Evolutionary conservation across 2,888 invertebrate species (phyloP).

Genomic region (Lithodes maja): DNA sequence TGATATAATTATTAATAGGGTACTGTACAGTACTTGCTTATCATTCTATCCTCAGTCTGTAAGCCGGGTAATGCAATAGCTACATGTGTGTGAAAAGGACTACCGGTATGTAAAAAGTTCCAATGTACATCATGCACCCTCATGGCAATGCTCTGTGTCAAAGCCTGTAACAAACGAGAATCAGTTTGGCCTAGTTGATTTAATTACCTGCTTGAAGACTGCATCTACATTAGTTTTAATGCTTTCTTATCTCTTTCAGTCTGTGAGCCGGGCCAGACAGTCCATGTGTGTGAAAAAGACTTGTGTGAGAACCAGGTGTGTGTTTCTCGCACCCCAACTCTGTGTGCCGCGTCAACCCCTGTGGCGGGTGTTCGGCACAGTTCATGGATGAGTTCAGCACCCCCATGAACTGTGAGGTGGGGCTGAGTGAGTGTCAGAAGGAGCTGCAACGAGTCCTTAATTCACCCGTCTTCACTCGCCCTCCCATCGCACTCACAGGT

Average conservation of each 20-base stretch:
- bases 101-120: too few species aligned
- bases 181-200: too few species aligned
- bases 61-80: too few species aligned
- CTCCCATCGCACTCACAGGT: constrained; percentile 50
- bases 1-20: too few species aligned
- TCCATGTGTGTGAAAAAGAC: constrained; percentile 73
- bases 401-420: constrained; percentile 73
- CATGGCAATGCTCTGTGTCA: too few species aligned
- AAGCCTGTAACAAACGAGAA: too few species aligned
- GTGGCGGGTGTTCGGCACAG: constrained; percentile 73
- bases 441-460: constrained; percentile 73
- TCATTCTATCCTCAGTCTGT: too few species aligned
- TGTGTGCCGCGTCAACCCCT: constrained; percentile 74
- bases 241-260: constrained; percentile 71
- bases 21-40: too few species aligned
- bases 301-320: constrained; percentile 73
- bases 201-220: too few species aligned
- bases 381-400: constrained; percentile 73
- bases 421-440: constrained; percentile 72
- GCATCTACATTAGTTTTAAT: too few species aligned
- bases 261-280: constrained; percentile 73
- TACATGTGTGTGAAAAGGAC: too few species aligned
- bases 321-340: constrained; percentile 74
- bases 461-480: constrained; percentile 71
- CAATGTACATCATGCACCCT: too few species aligned